Conservation (phyloP, 2,888 invertebrate genomes). For the Hedya salicella region DNA sequence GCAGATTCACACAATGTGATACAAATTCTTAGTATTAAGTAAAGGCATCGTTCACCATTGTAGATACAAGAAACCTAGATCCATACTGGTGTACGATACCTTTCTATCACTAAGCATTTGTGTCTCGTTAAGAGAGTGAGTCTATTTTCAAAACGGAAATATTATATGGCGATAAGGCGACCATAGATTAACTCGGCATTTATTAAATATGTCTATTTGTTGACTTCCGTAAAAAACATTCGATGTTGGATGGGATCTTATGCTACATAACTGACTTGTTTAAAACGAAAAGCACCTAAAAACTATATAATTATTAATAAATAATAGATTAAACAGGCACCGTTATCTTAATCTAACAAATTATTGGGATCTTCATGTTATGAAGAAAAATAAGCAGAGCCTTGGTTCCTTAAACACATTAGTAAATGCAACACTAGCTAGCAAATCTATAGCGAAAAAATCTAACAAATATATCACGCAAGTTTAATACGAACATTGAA, state of each 20-base stretch:
- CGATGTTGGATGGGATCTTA: slow-evolving; percentile 34
- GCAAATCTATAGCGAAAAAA: slow-evolving; percentile 22
- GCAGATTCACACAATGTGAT: no score
- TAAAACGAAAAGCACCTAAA: slow-evolving; percentile 53
- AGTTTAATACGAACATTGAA: slow-evolving; percentile 15
- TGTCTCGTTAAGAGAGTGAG: no score
- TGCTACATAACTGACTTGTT: slow-evolving; percentile 15
- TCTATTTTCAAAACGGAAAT: no score
- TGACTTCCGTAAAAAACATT: slow-evolving; percentile 15
- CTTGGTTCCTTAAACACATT: slow-evolving; percentile 13
- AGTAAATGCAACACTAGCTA: slow-evolving; percentile 26
- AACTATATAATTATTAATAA: slow-evolving; percentile 47
- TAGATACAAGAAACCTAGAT: no score
- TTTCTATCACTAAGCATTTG: no score
- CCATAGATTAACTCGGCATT: no score
- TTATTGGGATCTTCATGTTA: slow-evolving; percentile 39
- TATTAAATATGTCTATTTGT: slow-evolving; percentile 13
- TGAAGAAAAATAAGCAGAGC: slow-evolving; percentile 11
- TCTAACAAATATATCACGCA: slow-evolving; percentile 11
- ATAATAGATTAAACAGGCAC: slow-evolving; percentile 69
- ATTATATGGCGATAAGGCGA: no score
- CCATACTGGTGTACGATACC: no score
- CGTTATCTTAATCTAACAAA: slow-evolving; percentile 74
- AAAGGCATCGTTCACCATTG: no score
- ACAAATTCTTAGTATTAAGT: no score